These are phyloP conservation scores for Tribolium castaneum DNA, from an alignment of 1,140 invertebrate species.

Conservation along the genomic window DNA sequence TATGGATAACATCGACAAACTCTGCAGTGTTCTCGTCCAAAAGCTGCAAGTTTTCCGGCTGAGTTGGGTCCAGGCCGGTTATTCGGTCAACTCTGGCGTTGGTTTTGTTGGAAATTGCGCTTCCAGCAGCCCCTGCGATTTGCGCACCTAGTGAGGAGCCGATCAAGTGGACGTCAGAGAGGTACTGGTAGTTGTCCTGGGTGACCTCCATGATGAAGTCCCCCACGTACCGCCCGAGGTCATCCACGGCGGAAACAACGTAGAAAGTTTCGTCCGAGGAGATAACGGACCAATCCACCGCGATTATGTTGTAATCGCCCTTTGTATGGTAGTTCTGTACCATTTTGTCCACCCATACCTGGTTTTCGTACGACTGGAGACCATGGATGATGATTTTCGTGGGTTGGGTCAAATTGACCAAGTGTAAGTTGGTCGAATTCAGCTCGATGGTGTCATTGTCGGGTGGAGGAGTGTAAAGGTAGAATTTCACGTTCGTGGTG, in stretches of 20 bases:
- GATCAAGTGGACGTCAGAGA: constrained; percentile 64
- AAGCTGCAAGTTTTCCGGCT: constrained; percentile 51
- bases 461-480: neutral
- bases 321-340: neutral
- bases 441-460: neutral
- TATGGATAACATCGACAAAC: constrained; percentile 93
- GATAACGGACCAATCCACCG: neutral
- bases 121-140: constrained; percentile 68
- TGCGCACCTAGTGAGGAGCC: constrained; percentile 74
- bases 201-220: neutral
- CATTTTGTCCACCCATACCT: constrained; percentile 5
- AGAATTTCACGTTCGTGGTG: neutral
- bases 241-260: neutral
- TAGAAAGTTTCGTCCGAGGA: neutral
- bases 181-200: neutral
- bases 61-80: constrained; percentile 78
- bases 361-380: neutral
- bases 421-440: neutral
- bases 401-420: neutral
- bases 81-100: constrained; percentile 66
- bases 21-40: constrained; percentile 72
- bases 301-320: constrained; percentile 10
- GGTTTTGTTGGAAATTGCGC: neutral
- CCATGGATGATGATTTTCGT: constrained; percentile 14
- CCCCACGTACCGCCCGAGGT: neutral